A percentile compares a stretch with the other conserved stretches of the same genome.
Evolutionary conservation across 2,797 vertebrate species (phyloP).

Genomic region (Enteromius fasciolatus): DNA sequence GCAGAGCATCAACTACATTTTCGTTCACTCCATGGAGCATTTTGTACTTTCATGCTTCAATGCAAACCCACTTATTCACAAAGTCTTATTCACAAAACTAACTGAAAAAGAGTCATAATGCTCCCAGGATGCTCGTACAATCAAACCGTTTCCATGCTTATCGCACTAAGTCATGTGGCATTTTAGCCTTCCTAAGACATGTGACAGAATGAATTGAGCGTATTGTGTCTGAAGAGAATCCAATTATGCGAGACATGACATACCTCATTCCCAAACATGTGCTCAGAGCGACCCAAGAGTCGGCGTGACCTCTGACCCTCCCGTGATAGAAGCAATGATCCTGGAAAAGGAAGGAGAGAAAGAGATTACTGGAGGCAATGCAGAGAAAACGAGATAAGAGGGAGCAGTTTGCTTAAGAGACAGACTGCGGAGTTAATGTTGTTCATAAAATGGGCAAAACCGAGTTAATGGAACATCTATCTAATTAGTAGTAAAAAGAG

Average conservation of each 20-base stretch:
- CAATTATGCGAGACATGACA: conserved; percentile 45
- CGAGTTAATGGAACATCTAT: conserved; percentile 43
- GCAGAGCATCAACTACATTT: neutral
- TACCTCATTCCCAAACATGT: conserved; percentile 82
- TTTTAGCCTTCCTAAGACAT: conserved; percentile 20
- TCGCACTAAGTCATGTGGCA: neutral
- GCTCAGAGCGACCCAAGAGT: conserved; percentile 81
- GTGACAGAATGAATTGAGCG: conserved; percentile 36
- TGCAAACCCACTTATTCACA: neutral
- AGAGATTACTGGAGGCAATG: conserved; percentile 18
- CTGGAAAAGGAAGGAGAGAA: conserved; percentile 59
- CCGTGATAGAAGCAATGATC: conserved; percentile 85
- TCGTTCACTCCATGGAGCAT: neutral
- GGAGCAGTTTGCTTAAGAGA: neutral
- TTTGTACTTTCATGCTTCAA: neutral
- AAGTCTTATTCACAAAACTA: neutral
- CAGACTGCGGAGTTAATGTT: conserved; percentile 24
- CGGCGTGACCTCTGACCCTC: conserved; percentile 71
- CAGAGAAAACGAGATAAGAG: neutral
- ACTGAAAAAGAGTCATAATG: neutral
- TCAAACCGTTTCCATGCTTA: conserved; percentile 1
- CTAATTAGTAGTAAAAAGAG: conserved; percentile 36
- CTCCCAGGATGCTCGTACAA: neutral
- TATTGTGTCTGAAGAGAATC: conserved; percentile 39
- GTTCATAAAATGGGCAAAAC: conserved; percentile 38